Evolutionary conservation across 2,113 vertebrate genomes (phyloP).

Genomic region (Chunga burmeisteri): DNA sequence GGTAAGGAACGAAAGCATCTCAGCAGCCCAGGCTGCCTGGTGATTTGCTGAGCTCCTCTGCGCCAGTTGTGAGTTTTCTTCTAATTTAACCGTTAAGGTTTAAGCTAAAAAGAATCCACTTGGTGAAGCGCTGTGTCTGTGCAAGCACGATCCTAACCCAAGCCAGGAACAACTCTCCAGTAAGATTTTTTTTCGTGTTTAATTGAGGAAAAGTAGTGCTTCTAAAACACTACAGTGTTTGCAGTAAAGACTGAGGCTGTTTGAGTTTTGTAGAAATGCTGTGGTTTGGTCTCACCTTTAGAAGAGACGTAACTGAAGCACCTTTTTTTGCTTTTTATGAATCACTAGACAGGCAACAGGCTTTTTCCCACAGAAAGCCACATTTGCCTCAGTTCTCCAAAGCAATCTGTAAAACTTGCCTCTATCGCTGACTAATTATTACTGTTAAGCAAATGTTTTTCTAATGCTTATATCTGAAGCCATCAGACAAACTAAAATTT

Average conservation of each 20-base stretch:
- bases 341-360: background rate
- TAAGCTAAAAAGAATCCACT: background rate
- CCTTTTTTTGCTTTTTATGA: background rate
- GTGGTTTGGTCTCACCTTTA: conserved; percentile 29
- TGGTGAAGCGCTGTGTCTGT: background rate
- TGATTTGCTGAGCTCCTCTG: conserved; percentile 35
- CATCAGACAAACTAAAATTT: conserved; percentile 59
- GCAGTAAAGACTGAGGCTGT: conserved; percentile 15
- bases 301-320: background rate
- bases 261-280: background rate
- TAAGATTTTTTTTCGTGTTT: background rate
- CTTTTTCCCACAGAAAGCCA: background rate
- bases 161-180: background rate
- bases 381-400: background rate
- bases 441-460: conserved; percentile 54
- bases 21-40: conserved; percentile 38
- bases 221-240: background rate
- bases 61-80: conserved; percentile 29
- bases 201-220: background rate
- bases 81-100: conserved; percentile 28
- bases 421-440: conserved; percentile 24
- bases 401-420: conserved; percentile 40
- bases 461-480: conserved; percentile 55
- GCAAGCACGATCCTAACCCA: background rate
- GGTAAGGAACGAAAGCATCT: conserved; percentile 61